These are phyloP conservation scores for Alentia gelatinosa DNA, from an alignment of 2,888 invertebrate genomes.

Conservation along the genomic window DNA sequence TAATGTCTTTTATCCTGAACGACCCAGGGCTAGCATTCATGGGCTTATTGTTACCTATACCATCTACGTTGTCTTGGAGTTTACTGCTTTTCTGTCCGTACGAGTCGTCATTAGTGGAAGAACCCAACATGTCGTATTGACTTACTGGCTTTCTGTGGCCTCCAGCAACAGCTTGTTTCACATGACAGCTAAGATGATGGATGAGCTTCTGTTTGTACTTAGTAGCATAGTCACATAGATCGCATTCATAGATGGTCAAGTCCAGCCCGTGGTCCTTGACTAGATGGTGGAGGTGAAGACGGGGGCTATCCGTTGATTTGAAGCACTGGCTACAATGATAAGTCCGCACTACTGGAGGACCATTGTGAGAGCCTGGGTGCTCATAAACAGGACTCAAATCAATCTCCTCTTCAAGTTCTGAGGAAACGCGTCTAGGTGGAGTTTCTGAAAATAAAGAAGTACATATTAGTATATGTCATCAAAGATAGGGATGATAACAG, in stretches of 20 bases:
- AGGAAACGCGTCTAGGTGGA: neutral
- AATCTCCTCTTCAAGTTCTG: constrained; percentile 1
- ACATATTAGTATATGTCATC: too few relatives aligned
- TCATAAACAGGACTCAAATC: constrained; percentile 2
- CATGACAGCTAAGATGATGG: constrained; percentile 68
- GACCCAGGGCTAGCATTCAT: neutral
- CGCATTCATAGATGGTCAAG: constrained; percentile 74
- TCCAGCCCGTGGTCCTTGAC: constrained; percentile 72
- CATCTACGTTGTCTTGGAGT: neutral
- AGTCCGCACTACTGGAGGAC: neutral
- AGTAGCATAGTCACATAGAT: constrained; percentile 77
- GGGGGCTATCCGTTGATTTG: constrained; percentile 26
- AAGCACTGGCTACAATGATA: constrained; percentile 48
- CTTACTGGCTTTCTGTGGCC: neutral
- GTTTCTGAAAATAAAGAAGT: too few relatives aligned
- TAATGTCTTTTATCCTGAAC: neutral
- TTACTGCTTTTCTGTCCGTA: neutral
- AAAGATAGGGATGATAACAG: too few relatives aligned
- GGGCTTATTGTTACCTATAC: neutral
- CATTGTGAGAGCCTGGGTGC: neutral
- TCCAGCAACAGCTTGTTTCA: neutral
- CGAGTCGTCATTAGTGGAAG: neutral
- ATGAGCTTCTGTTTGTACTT: constrained; percentile 75
- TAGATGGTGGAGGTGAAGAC: constrained; percentile 69
- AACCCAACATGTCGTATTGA: constrained; percentile 25